A percentile compares a stretch with the other conserved stretches of the same genome.
These are phyloP conservation scores for Drosophila gunungcola DNA, from an alignment of 1,140 invertebrate genomes.

Conservation along the genomic window DNA sequence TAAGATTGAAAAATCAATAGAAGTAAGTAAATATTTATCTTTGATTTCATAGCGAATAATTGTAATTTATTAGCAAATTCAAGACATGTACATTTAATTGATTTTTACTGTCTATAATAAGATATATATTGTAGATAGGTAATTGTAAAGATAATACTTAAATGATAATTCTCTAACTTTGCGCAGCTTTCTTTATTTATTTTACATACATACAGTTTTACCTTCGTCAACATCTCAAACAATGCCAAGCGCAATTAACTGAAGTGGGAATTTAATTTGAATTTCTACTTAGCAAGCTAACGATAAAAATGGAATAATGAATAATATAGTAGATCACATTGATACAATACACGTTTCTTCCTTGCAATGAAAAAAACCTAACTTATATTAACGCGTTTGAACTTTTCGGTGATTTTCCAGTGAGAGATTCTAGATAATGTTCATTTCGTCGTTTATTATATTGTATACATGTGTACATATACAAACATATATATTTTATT, in stretches of 20 bases:
- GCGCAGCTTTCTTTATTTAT: neutral
- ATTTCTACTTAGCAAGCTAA: slow-evolving; percentile 35
- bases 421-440: slow-evolving; percentile 55
- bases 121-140: no score
- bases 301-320: slow-evolving; percentile 43
- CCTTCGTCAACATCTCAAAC: slow-evolving; percentile 18
- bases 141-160: neutral
- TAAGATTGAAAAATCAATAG: no score
- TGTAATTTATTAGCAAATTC: no score
- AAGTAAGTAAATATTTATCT: no score
- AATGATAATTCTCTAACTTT: neutral
- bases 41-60: no score
- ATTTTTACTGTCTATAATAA: no score
- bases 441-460: slow-evolving; percentile 33
- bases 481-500: slow-evolving; percentile 15
- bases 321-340: slow-evolving; percentile 20
- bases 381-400: slow-evolving; percentile 10
- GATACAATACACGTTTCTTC: slow-evolving; percentile 31
- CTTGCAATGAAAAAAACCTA: slow-evolving; percentile 2
- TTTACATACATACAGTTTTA: no score
- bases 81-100: no score
- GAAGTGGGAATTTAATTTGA: slow-evolving; percentile 47
- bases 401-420: slow-evolving; percentile 61
- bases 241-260: slow-evolving; percentile 29
- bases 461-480: slow-evolving; percentile 17